Conservation (phyloP, 2,797 vertebrate species). For the Gambusia yucatana region DNA sequence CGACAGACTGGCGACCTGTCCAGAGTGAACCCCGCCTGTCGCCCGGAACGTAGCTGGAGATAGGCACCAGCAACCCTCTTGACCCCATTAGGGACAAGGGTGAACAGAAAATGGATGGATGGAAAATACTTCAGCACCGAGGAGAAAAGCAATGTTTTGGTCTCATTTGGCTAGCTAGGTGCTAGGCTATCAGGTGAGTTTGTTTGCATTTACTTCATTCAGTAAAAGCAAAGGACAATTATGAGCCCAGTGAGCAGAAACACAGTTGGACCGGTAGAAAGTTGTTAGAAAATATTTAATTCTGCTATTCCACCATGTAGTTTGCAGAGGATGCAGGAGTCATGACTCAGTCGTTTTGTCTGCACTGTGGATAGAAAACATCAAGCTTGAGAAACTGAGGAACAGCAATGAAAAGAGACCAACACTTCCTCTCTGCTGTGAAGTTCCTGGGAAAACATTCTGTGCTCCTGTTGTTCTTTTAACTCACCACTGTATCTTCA, state of each 20-base stretch:
- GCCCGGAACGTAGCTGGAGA: too few species aligned
- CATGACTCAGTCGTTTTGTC: neutral
- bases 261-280: neutral
- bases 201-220: neutral
- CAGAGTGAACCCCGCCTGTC: too few species aligned
- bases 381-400: neutral
- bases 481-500: conserved; percentile 61
- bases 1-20: too few species aligned
- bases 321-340: neutral
- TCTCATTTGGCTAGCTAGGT: neutral
- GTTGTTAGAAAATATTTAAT: neutral
- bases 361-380: neutral
- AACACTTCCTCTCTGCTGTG: conserved; percentile 22
- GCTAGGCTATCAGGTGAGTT: neutral
- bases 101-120: too few species aligned
- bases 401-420: conserved; percentile 3
- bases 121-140: too few species aligned
- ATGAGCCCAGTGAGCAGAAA: neutral
- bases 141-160: neutral
- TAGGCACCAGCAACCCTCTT: too few species aligned
- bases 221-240: neutral
- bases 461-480: conserved; percentile 55
- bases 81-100: too few species aligned
- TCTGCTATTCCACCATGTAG: neutral
- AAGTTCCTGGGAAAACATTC: conserved; percentile 56